Evolutionary conservation across 2,113 vertebrate species (phyloP), one percentile per base, ranked within the genome.

Genomic region (Perognathus longimembris): DNA sequence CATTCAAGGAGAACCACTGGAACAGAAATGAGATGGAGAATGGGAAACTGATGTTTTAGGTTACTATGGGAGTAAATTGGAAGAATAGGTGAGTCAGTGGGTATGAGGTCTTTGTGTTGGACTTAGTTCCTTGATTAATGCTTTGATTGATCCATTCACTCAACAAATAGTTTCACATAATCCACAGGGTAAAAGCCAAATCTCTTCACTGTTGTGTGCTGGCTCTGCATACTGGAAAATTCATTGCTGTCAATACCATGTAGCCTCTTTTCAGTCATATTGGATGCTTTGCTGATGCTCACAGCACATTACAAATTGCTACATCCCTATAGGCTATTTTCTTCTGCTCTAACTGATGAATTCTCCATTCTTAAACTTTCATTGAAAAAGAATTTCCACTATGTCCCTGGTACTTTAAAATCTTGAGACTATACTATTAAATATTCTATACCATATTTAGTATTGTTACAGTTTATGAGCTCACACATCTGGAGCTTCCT

Each of bases 221-320:
- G n/a, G 86, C 74, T 95, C 54, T 91, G 26, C 3, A 63, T 81
- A 78, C 42, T 59, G 84, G 84, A 71, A 93, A 89, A 89, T 77
- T 7, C 4, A 82, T 21, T 38, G 24, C 18, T 4, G 21, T 95
- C 75, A 85, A 40, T 9, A 34, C 40, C 66, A 1, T 12, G 7
- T 54, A 45, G 69, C 69, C 21, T 77, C n/a, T 83, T 95, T 69
- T 15, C n/a, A n/a, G 73, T 69, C 66, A 76, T 89, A 81, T 5
- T 77, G n/a, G 91, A 66, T 50, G 83, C 9, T 63, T 88, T 74
- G 9, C 15, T 0, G 4, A 59, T n/a, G 18, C 28, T 57, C 22
- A 7, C n/a, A 78, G 6, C 14, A 74, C 26, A 42, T 42, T 34
- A 64, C 40, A 73, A 21, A 67, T 67, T 6, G 78, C 38, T 75